Percentiles rank a stretch among this genome's conserved stretches.
Conservation (phyloP, 64 coral and sea anemone species). For the Acropora yongei region DNA sequence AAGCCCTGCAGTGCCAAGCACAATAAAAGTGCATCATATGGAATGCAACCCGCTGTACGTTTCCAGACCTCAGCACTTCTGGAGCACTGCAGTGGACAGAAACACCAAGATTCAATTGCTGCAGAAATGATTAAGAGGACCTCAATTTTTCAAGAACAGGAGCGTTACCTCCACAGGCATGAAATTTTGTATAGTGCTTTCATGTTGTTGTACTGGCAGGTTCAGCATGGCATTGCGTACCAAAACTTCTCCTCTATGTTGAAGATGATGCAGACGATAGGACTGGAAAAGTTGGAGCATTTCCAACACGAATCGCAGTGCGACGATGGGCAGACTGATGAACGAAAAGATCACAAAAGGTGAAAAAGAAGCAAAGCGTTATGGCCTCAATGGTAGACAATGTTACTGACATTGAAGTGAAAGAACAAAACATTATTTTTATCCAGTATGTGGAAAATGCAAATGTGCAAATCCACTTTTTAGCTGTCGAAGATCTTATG, state of each 20-base stretch:
- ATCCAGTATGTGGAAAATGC: background rate
- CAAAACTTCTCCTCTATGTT: too few species aligned
- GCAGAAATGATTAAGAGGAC: constrained; percentile 24
- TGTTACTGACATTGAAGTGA: constrained; percentile 29
- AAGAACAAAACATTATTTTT: constrained; percentile 32
- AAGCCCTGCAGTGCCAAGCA: background rate
- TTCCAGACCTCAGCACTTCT: constrained; percentile 15
- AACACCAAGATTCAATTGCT: constrained; percentile 24
- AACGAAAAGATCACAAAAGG: constrained; percentile 26
- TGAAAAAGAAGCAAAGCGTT: constrained; percentile 4
- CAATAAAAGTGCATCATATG: constrained; percentile 12
- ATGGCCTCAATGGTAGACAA: constrained; percentile 17
- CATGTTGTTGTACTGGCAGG: background rate
- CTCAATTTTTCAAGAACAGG: constrained; percentile 41
- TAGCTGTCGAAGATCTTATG: constrained; percentile 14
- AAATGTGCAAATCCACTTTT: constrained; percentile 16
- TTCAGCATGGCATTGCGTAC: too few species aligned
- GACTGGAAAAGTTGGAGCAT: constrained; percentile 30
- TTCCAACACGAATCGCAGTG: constrained; percentile 12
- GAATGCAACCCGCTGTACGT: constrained; percentile 27
- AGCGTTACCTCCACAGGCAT: constrained; percentile 4
- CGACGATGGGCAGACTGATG: background rate
- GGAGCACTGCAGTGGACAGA: constrained; percentile 16
- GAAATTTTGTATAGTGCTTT: background rate
- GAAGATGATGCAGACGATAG: background rate